Percentiles rank a stretch among this genome's conserved stretches.
These are phyloP conservation scores for Notocelia uddmanniana DNA, from an alignment of 2,888 invertebrate species.

Conservation along the genomic window DNA sequence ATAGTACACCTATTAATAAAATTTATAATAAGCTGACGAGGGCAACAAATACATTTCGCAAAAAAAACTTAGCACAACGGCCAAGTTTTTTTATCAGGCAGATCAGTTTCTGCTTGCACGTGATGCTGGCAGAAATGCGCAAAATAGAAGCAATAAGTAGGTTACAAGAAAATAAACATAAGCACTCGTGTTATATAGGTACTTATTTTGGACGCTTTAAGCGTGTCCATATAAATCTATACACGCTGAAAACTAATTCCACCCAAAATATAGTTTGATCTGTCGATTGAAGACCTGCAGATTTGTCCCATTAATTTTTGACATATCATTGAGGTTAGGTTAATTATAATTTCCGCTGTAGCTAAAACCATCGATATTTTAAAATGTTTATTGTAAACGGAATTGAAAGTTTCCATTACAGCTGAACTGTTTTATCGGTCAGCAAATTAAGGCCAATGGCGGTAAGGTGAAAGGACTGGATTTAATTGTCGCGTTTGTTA, in stretches of 20 bases:
- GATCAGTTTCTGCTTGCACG: not conserved
- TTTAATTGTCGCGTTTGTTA: constrained; percentile 24
- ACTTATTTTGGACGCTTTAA: too few relatives aligned
- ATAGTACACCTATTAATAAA: not conserved
- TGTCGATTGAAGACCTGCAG: too few relatives aligned
- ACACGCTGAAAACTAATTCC: too few relatives aligned
- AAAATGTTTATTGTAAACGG: constrained; percentile 11
- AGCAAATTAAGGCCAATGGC: constrained; percentile 53
- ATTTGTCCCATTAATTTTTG: too few relatives aligned
- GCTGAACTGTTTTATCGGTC: constrained; percentile 39
- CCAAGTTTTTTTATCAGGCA: not conserved
- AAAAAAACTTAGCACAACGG: not conserved
- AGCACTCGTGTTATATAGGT: too few relatives aligned
- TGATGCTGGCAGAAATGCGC: not conserved
- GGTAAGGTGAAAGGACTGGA: constrained; percentile 49
- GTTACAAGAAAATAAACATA: not conserved
- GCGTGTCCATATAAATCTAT: too few relatives aligned
- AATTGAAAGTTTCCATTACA: constrained; percentile 35
- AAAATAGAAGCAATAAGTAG: not conserved
- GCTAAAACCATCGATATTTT: not conserved
- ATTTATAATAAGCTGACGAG: not conserved
- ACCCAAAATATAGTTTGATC: too few relatives aligned
- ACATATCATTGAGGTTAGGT: not conserved
- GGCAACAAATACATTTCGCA: not conserved
- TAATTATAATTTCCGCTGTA: not conserved